Evolutionary conservation across 2,888 invertebrate species (phyloP).

Genomic region (Colostygia pectinataria): DNA sequence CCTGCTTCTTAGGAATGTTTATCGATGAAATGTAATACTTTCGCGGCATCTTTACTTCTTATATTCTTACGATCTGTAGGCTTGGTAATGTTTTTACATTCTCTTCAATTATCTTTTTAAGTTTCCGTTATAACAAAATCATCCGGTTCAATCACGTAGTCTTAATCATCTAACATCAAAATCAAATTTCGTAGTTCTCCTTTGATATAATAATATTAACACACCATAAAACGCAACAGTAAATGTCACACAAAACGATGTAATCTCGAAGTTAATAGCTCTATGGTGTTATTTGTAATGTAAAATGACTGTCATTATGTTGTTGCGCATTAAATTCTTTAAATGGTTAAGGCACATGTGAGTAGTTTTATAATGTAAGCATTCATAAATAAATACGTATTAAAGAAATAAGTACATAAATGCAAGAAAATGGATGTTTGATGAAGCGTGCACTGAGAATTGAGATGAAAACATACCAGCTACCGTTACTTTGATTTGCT

Average conservation of each 20-base stretch:
- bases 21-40: slow-evolving; percentile 66
- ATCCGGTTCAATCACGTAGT: not conserved
- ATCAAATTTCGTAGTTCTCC: not conserved
- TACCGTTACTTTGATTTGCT: slow-evolving; percentile 54
- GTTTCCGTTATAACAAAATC: not conserved
- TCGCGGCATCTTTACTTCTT: slow-evolving; percentile 28
- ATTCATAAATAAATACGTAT: slow-evolving; percentile 3
- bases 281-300: slow-evolving; percentile 20
- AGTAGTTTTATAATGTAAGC: slow-evolving; percentile 26
- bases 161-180: not conserved
- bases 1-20: slow-evolving; percentile 72
- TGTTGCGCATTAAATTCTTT: slow-evolving; percentile 16
- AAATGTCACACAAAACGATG: slow-evolving; percentile 17
- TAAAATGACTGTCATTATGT: slow-evolving; percentile 24
- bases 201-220: slow-evolving; percentile 2
- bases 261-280: slow-evolving; percentile 19
- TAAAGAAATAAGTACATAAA: slow-evolving; percentile 2
- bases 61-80: not conserved
- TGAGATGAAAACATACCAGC: slow-evolving; percentile 20
- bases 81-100: not conserved
- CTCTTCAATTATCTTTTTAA: not conserved
- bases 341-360: slow-evolving; percentile 12
- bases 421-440: not conserved
- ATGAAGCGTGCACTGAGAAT: slow-evolving; percentile 7
- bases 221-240: slow-evolving; percentile 25